Evolutionary conservation across 2,888 invertebrate genomes (phyloP).

Genomic region (Phengaris alcon): DNA sequence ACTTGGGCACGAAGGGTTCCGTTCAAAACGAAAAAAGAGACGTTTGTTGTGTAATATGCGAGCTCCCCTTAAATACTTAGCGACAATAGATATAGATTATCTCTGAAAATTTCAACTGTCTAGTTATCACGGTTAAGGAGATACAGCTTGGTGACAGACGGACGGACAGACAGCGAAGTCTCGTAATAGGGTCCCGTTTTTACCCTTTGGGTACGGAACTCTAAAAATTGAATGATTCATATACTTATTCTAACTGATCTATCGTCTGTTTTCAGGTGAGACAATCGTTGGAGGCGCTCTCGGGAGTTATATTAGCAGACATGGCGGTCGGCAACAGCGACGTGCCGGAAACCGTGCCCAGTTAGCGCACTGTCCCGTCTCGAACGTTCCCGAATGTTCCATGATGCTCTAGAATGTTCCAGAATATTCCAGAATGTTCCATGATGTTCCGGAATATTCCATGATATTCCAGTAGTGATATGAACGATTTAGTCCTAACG

Average conservation of each 20-base stretch:
- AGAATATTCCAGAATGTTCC: not conserved
- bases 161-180: too few relatives aligned
- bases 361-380: slow-evolving; percentile 53
- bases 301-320: slow-evolving; percentile 81
- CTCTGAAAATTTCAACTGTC: too few relatives aligned
- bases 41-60: too few relatives aligned
- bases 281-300: slow-evolving; percentile 88
- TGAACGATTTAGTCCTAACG: slow-evolving; percentile 9
- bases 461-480: slow-evolving; percentile 2
- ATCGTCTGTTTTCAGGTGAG: slow-evolving; percentile 80
- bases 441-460: not conserved
- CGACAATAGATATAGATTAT: too few relatives aligned
- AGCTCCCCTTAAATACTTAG: too few relatives aligned
- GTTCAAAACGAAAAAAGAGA: too few relatives aligned
- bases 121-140: too few relatives aligned
- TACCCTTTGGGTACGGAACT: too few relatives aligned
- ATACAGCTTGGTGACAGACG: too few relatives aligned
- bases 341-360: slow-evolving; percentile 64
- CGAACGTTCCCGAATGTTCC: not conserved
- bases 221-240: not conserved
- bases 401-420: not conserved
- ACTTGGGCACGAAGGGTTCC: too few relatives aligned
- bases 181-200: too few relatives aligned
- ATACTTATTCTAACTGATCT: too few relatives aligned
- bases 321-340: slow-evolving; percentile 59